These are phyloP conservation scores for Thereva unica DNA, from an alignment of 2,888 invertebrate genomes.

Conservation along the genomic window DNA sequence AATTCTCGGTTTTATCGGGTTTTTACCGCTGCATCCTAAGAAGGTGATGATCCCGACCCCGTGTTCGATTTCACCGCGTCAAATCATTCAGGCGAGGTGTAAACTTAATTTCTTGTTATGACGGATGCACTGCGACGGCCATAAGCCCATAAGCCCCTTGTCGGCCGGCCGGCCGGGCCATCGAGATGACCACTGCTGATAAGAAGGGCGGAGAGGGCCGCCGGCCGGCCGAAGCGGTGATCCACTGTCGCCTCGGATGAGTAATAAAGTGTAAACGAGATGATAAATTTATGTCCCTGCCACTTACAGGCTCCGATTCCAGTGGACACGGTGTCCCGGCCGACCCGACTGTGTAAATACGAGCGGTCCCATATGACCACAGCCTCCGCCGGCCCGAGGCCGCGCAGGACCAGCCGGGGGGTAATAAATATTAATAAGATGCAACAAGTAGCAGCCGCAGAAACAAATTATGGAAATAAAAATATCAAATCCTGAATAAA, in stretches of 20 bases:
- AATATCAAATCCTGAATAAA: conserved; percentile 45
- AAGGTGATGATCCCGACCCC: conserved; percentile 16
- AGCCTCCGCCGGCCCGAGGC: conserved; percentile 1
- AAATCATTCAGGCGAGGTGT: background rate
- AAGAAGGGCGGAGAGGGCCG: background rate
- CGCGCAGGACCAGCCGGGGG: conserved; percentile 27
- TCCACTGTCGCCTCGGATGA: conserved; percentile 30
- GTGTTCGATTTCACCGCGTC: background rate
- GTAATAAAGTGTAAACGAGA: conserved; percentile 41
- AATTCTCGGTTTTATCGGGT: conserved; percentile 36
- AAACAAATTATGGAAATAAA: conserved; percentile 44
- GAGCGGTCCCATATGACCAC: conserved; percentile 16
- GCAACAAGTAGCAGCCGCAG: conserved; percentile 44
- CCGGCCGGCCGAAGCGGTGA: conserved; percentile 3
- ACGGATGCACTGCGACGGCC: conserved; percentile 6
- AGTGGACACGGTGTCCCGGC: conserved; percentile 29
- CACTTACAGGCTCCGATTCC: conserved; percentile 28
- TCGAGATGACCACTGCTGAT: conserved; percentile 15
- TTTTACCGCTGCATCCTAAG: conserved; percentile 25
- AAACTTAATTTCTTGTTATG: background rate
- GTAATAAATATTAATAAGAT: conserved; percentile 45
- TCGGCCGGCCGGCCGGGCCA: background rate
- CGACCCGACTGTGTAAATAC: conserved; percentile 4
- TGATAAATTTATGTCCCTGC: conserved; percentile 41
- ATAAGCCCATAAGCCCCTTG: conserved; percentile 13